Percentiles rank a stretch among this genome's conserved stretches.
Evolutionary conservation across 1,140 invertebrate genomes (phyloP).

Genomic region (Ganaspis sp.): DNA sequence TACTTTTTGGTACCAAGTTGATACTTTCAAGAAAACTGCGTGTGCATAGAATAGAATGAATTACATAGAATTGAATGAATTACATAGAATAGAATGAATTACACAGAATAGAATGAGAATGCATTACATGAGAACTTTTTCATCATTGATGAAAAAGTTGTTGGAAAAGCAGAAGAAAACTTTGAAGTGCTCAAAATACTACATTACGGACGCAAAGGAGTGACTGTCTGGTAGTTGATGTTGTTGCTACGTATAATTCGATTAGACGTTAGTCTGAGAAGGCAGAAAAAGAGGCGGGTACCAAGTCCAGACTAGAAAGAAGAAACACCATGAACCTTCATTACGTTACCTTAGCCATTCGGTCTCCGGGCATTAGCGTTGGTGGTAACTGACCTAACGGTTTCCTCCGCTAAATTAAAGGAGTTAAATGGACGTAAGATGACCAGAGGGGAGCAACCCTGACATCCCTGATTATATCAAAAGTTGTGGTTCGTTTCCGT

Average conservation of each 20-base stretch:
- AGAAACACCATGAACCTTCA: slow-evolving; percentile 72
- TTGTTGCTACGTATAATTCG: slow-evolving; percentile 69
- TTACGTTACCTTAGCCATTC: slow-evolving; percentile 71
- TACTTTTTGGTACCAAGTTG: too few species aligned
- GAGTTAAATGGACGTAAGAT: slow-evolving; percentile 68
- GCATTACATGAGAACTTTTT: too few species aligned
- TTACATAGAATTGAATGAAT: too few species aligned
- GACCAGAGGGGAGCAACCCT: slow-evolving; percentile 59
- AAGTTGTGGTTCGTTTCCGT: slow-evolving; percentile 49
- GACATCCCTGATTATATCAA: slow-evolving; percentile 61
- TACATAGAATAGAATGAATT: too few species aligned
- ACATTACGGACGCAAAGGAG: slow-evolving; percentile 56
- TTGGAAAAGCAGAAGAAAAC: slow-evolving; percentile 52
- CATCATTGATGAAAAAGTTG: too few species aligned
- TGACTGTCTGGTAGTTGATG: slow-evolving; percentile 57
- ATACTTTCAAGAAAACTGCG: too few species aligned
- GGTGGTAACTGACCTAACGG: slow-evolving; percentile 69
- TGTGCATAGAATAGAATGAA: too few species aligned
- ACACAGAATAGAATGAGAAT: too few species aligned
- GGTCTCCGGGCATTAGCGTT: slow-evolving; percentile 68
- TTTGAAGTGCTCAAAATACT: slow-evolving; percentile 60
- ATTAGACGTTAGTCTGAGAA: slow-evolving; percentile 69
- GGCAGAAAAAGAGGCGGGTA: slow-evolving; percentile 58
- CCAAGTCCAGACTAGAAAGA: slow-evolving; percentile 53
- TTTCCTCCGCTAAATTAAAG: slow-evolving; percentile 71